Evolutionary conservation across 1,140 invertebrate genomes (phyloP).

Genomic region (Ptiloglossa arizonensis): DNA sequence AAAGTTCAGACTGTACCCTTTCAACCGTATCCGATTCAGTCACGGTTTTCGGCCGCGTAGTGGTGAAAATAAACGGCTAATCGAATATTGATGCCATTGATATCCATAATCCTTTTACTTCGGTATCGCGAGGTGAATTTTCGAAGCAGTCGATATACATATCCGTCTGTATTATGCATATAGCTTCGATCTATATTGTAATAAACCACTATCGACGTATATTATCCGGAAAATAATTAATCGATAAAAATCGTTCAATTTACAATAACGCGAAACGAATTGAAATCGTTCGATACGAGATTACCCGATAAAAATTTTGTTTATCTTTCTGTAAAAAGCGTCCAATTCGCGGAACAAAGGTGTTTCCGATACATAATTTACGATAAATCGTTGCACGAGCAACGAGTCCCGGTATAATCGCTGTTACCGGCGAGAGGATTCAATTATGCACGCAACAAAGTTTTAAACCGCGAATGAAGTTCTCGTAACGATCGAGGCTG

Average conservation of each 20-base stretch:
- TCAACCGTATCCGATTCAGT: neutral
- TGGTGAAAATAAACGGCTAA: conserved; percentile 6
- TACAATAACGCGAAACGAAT: no score
- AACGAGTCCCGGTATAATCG: no score
- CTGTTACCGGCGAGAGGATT: neutral
- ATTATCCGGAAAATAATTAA: neutral
- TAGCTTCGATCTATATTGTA: neutral
- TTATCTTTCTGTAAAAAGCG: no score
- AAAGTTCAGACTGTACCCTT: conserved; percentile 5
- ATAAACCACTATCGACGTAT: no score
- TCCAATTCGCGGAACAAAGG: no score
- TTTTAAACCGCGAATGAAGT: neutral
- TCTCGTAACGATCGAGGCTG: neutral
- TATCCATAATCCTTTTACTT: conserved; percentile 40
- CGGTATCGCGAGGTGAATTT: neutral
- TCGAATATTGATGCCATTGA: conserved; percentile 18
- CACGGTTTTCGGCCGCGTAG: no score
- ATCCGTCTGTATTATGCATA: neutral
- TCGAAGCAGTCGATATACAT: neutral
- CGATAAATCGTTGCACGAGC: no score
- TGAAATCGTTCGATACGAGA: no score
- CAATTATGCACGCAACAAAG: neutral
- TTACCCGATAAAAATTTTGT: no score
- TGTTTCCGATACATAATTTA: no score
- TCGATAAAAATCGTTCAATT: neutral